Evolutionary conservation across 2,797 vertebrate species (phyloP).

Genomic region (Notolabrus celidotus): DNA sequence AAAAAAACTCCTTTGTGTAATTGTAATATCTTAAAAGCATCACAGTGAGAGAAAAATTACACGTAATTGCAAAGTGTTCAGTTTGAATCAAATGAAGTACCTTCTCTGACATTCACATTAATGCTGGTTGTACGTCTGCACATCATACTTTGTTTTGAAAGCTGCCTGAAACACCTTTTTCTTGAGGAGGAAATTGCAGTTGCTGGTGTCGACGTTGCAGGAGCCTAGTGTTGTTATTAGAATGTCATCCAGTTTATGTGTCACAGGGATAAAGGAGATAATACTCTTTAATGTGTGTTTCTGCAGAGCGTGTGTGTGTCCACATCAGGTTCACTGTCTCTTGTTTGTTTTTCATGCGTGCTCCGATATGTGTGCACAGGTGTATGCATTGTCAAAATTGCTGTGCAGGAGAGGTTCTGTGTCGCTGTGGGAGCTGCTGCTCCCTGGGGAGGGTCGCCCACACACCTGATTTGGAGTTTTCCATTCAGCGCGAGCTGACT

Average conservation of each 20-base stretch:
- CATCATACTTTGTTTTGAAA: constrained; percentile 21
- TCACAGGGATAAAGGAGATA: constrained; percentile 24
- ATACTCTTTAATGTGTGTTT: not conserved
- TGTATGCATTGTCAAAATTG: constrained; percentile 39
- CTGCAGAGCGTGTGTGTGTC: constrained; percentile 6
- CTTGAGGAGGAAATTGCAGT: constrained; percentile 21
- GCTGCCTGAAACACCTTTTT: constrained; percentile 17
- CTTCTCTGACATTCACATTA: constrained; percentile 21
- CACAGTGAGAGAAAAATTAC: not conserved
- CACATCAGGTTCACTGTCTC: constrained; percentile 13
- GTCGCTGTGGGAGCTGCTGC: constrained; percentile 49
- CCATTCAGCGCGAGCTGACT: constrained; percentile 61
- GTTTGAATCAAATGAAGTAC: constrained; percentile 32
- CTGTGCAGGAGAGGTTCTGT: constrained; percentile 33
- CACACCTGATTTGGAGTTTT: constrained; percentile 54
- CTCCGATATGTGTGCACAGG: constrained; percentile 35
- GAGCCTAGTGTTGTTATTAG: constrained; percentile 20
- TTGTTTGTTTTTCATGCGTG: constrained; percentile 50
- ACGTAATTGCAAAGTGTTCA: constrained; percentile 25
- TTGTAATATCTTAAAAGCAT: constrained; percentile 30
- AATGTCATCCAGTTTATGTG: constrained; percentile 30
- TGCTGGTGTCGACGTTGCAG: constrained; percentile 25
- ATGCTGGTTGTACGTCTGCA: constrained; percentile 2
- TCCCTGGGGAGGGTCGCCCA: constrained; percentile 38
- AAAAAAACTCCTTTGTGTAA: constrained; percentile 24